Evolutionary conservation across 2,797 vertebrate species (phyloP).

Genomic region (Aulostomus chinensis): DNA sequence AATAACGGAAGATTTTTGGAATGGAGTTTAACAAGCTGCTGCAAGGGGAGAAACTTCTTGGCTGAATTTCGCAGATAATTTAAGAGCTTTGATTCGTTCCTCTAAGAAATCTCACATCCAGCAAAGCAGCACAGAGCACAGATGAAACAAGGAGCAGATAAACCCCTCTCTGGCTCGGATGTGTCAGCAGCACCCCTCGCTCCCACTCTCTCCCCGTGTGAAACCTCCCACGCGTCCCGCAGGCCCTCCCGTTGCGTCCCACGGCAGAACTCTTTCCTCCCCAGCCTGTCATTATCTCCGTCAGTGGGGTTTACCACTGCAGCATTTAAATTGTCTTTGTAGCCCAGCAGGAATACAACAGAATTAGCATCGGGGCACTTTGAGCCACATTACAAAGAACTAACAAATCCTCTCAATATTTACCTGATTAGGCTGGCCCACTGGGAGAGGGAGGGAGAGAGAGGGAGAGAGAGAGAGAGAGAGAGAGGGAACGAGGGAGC

Average conservation of each 20-base stretch:
- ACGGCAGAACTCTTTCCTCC: not conserved
- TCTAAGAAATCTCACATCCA: not conserved
- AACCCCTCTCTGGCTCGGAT: not conserved
- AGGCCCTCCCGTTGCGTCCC: slow-evolving; percentile 13
- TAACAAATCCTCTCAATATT: slow-evolving; percentile 45
- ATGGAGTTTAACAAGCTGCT: not conserved
- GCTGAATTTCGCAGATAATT: not conserved
- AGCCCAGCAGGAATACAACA: slow-evolving; percentile 6
- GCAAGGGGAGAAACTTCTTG: slow-evolving; percentile 12
- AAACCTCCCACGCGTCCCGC: slow-evolving; percentile 23
- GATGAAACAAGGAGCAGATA: too few relatives aligned
- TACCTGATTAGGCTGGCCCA: slow-evolving; percentile 37
- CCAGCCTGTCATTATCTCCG: slow-evolving; percentile 36
- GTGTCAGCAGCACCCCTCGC: too few relatives aligned
- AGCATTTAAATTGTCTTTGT: not conserved
- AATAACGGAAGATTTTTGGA: too few relatives aligned
- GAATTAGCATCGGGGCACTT: slow-evolving; percentile 4
- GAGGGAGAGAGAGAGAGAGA: too few relatives aligned
- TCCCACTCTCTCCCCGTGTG: not conserved
- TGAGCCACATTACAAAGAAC: slow-evolving; percentile 21
- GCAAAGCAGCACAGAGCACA: not conserved
- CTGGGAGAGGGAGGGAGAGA: too few relatives aligned
- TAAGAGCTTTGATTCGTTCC: too few relatives aligned
- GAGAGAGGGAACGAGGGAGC: too few relatives aligned
- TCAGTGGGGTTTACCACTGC: slow-evolving; percentile 7